Percentiles rank a stretch among this genome's conserved stretches.
Evolutionary conservation across 2,113 vertebrate genomes (phyloP).

Genomic region (Dolichallabes microphthalmus): DNA sequence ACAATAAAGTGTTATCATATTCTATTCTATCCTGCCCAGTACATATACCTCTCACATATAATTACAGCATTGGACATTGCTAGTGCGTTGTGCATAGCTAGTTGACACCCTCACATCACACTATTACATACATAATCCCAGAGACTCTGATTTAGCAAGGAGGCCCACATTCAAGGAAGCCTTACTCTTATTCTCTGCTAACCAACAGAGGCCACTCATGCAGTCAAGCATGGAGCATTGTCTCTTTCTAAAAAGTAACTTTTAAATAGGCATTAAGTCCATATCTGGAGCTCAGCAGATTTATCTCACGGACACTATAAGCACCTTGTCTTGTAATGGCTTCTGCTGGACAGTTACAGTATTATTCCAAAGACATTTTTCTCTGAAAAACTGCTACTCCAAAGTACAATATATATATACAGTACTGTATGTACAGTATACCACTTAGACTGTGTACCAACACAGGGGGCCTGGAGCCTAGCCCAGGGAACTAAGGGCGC

Average conservation of each 20-base stretch:
- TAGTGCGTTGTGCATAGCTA: slow-evolving; percentile 36
- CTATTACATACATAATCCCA: slow-evolving; percentile 11
- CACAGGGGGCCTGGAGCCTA: too few species aligned
- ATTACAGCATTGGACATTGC: slow-evolving; percentile 28
- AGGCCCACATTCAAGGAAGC: slow-evolving; percentile 31
- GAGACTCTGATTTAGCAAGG: slow-evolving; percentile 19
- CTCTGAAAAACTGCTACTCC: slow-evolving; percentile 12
- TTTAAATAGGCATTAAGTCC: slow-evolving; percentile 38
- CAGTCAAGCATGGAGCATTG: slow-evolving; percentile 25
- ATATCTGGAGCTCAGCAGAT: slow-evolving; percentile 15
- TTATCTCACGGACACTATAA: slow-evolving; percentile 11
- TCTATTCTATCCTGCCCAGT: background rate
- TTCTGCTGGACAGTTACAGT: background rate
- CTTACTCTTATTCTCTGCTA: slow-evolving; percentile 22
- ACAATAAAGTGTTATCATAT: too few species aligned
- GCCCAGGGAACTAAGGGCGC: too few species aligned
- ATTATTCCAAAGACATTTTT: background rate
- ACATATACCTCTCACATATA: slow-evolving; percentile 6
- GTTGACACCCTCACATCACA: slow-evolving; percentile 26
- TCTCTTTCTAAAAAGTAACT: background rate
- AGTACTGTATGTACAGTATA: too few species aligned
- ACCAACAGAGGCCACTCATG: slow-evolving; percentile 21
- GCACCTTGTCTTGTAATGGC: background rate
- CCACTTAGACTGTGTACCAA: too few species aligned
- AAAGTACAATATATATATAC: too few species aligned